These are phyloP conservation scores for Drosophila fuyamai DNA, from an alignment of 1,140 invertebrate genomes.

Conservation along the genomic window DNA sequence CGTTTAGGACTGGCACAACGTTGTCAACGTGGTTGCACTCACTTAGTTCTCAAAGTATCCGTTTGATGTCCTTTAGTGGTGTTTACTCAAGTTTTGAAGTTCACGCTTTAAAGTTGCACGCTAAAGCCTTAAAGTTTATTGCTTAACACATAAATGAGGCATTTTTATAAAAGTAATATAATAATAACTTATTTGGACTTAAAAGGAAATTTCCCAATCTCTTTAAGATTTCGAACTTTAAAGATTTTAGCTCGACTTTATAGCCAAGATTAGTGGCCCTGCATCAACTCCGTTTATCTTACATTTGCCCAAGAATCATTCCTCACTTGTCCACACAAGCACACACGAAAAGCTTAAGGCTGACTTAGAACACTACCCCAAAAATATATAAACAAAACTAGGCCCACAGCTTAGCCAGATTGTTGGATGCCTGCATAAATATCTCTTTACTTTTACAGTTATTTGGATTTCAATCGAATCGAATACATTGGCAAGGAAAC, in stretches of 20 bases:
- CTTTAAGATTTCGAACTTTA: neutral
- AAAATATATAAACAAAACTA: constrained; percentile 17
- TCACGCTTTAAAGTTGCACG: neutral
- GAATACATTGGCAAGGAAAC: constrained; percentile 84
- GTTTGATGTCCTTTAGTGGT: constrained; percentile 7
- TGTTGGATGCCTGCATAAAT: constrained; percentile 46
- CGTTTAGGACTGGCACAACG: constrained; percentile 18
- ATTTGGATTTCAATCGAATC: constrained; percentile 85
- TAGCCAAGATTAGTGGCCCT: neutral
- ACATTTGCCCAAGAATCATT: constrained; percentile 3
- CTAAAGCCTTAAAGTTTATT: neutral
- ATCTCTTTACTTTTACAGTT: constrained; percentile 76
- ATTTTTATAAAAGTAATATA: no score
- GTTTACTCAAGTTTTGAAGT: constrained; percentile 1
- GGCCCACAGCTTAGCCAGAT: constrained; percentile 24
- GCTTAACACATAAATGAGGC: no score
- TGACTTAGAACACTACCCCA: neutral
- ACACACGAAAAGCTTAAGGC: constrained; percentile 1
- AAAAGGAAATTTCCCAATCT: no score
- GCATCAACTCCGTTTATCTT: constrained; percentile 7
- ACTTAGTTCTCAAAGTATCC: constrained; percentile 13
- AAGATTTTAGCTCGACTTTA: neutral
- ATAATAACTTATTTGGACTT: no score
- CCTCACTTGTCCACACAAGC: constrained; percentile 23
- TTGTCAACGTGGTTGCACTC: constrained; percentile 22